Evolutionary conservation across 2,113 vertebrate species (phyloP), one percentile per base, ranked within the genome.

Genomic region (Crypturellus undulatus): DNA sequence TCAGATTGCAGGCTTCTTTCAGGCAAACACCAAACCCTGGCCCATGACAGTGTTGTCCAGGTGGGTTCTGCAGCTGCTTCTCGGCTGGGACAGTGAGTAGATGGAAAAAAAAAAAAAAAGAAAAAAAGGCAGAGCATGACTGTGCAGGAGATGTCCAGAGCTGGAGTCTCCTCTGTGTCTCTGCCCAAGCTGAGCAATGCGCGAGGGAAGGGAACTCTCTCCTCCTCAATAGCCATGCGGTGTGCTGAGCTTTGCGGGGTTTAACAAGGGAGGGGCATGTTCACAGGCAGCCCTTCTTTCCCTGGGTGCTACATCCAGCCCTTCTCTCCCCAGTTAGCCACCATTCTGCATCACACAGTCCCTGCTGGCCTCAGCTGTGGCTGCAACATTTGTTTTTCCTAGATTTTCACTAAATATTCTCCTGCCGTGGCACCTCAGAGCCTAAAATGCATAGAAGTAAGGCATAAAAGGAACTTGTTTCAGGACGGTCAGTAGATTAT

Each of bases 331-430:
- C 3, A 2, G 32, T 21, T 70, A 22, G 72, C 30, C n/a, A 36
- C 0, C 0, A 1, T 40, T 54, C n/a, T 25, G 34, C 38, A 45
- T 34, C 16, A 12, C 65, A 11, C 5, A 28, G 69, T 62, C 52
- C 36, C 38, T 64, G 32, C 34, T 0, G 59, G 71, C 65, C 62
- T 24, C 40, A 15, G 42, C 22, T 21, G 5, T 28, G 28, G 71
- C 18, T 64, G 32, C 24, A 9, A 32, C 21, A 40, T 51, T 64
- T 56, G 2, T 60, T 81, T 83, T 83, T 56, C 64, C 60, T 62
- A 43, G 38, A 6, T 76, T 89, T 92, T 82, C 76, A 32, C 43
- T 47, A 72, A 79, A 60, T 17, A n/a, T 34, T 24, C 24, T 34
- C 18, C 24, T 42, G 38, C 47, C 3, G 0, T 15, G 59, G 28